Conservation (phyloP, 2,113 vertebrate genomes). For the Potamarius usumacintae region DNA sequence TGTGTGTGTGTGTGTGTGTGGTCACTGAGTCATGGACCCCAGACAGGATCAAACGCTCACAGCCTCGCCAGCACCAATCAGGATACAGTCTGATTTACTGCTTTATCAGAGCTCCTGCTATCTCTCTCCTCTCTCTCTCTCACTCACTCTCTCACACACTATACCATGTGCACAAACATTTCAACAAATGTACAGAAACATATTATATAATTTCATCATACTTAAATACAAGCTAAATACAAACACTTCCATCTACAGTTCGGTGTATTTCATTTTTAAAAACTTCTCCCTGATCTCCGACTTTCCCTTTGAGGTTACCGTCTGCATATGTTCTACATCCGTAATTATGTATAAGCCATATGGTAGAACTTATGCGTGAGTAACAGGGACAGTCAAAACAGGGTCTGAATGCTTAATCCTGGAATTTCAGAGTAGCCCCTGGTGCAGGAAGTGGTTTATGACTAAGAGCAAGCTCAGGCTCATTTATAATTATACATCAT, state of each 20-base stretch:
- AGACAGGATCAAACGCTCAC: slow-evolving; percentile 45
- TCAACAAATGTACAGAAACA: neutral
- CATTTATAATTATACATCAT: slow-evolving; percentile 24
- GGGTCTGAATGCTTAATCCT: slow-evolving; percentile 35
- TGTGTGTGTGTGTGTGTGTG: slow-evolving; percentile 22
- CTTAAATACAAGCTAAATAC: neutral
- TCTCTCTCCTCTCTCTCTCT: slow-evolving; percentile 9
- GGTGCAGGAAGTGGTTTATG: slow-evolving; percentile 45
- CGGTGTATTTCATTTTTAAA: neutral
- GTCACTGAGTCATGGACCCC: slow-evolving; percentile 54
- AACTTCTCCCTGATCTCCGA: neutral
- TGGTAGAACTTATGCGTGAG: slow-evolving; percentile 37
- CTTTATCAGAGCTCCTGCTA: slow-evolving; percentile 44
- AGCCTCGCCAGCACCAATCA: slow-evolving; percentile 32
- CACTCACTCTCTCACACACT: slow-evolving; percentile 14
- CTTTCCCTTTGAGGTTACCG: slow-evolving; percentile 21
- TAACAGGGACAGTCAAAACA: slow-evolving; percentile 36
- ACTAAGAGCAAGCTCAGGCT: slow-evolving; percentile 40
- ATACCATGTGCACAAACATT: neutral
- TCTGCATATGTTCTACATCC: slow-evolving; percentile 22
- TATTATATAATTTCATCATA: neutral
- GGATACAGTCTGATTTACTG: slow-evolving; percentile 34
- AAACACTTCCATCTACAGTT: neutral
- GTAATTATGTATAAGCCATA: slow-evolving; percentile 39
- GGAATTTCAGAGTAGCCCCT: slow-evolving; percentile 20